These are phyloP conservation scores for Apocheima hispidaria DNA, from an alignment of 2,888 invertebrate genomes.

Conservation along the genomic window DNA sequence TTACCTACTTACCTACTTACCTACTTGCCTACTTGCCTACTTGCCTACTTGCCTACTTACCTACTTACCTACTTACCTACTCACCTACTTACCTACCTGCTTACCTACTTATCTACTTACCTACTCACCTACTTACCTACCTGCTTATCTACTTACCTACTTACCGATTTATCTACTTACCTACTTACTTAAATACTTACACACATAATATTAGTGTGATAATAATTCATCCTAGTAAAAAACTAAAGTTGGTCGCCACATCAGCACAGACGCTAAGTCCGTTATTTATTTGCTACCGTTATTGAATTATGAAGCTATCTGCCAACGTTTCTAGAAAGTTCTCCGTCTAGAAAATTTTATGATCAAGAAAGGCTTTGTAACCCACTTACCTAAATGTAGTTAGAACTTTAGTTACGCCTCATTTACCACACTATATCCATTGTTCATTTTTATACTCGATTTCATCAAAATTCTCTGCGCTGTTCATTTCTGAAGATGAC, in stretches of 20 bases:
- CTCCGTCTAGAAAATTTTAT: conserved; percentile 21
- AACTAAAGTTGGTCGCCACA: conserved; percentile 33
- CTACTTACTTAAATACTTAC: too few species aligned
- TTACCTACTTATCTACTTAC: too few species aligned
- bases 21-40: too few species aligned
- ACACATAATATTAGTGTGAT: not conserved
- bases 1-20: too few species aligned
- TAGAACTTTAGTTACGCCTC: not conserved
- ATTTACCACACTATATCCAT: not conserved
- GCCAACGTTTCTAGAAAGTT: conserved; percentile 14
- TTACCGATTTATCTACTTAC: too few species aligned
- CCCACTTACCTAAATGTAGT: conserved; percentile 11
- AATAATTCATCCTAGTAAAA: conserved; percentile 23
- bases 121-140: too few species aligned
- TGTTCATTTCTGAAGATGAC: not conserved
- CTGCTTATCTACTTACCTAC: too few species aligned
- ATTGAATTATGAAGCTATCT: conserved; percentile 37
- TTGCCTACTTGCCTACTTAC: too few species aligned
- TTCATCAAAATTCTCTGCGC: not conserved
- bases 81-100: too few species aligned
- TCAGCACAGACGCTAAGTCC: conserved; percentile 33
- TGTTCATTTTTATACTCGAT: not conserved
- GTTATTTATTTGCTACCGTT: conserved; percentile 33
- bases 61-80: too few species aligned
- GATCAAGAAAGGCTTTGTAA: conserved; percentile 10